Conservation (phyloP, 2,797 vertebrate species). For the Anguilla obscura region DNA sequence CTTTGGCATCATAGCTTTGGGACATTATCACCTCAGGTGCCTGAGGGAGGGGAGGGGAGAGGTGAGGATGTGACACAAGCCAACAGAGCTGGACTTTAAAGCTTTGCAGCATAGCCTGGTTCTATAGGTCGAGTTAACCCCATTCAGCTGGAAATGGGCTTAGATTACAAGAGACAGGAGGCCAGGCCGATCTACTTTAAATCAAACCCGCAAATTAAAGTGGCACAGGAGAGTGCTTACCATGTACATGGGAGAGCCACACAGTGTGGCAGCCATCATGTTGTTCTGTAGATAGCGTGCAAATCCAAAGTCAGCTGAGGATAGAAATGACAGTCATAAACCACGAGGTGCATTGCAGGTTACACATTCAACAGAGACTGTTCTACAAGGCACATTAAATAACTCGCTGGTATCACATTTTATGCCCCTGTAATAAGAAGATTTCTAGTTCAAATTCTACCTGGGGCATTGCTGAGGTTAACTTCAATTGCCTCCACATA, state of each 20-base stretch:
- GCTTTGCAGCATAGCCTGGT: neutral
- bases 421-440: neutral
- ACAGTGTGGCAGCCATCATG: conserved; percentile 94
- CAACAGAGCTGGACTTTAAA: neutral
- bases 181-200: neutral
- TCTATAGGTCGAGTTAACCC: neutral
- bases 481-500: neutral
- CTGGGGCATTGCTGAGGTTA: neutral
- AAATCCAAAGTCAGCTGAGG: conserved; percentile 92
- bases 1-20: conserved; percentile 95
- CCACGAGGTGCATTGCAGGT: neutral
- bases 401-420: neutral
- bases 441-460: neutral
- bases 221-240: conserved; percentile 65
- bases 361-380: neutral
- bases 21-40: conserved; percentile 99
- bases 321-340: conserved; percentile 15
- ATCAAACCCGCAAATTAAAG: neutral
- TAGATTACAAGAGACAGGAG: neutral
- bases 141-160: neutral
- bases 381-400: neutral
- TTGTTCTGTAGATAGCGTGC: conserved; percentile 93
- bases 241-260: conserved; percentile 99
- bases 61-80: conserved; percentile 36
- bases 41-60: conserved; percentile 62